Percentiles rank a stretch among this genome's conserved stretches.
phyloP scores from a whole-genome alignment of 2,113 vertebrate species.

The Cyprinus carpio region DNA sequence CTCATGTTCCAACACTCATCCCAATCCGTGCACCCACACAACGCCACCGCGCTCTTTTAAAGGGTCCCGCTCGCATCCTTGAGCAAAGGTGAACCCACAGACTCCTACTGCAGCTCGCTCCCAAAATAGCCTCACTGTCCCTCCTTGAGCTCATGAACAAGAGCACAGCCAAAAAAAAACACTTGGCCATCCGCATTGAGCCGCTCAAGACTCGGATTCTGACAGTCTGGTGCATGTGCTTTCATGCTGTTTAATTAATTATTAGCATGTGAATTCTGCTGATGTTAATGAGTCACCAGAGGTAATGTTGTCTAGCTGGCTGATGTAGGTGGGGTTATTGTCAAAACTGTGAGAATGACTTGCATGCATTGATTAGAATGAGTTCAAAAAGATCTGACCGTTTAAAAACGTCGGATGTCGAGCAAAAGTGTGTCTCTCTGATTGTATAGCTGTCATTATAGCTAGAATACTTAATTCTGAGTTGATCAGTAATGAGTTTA shows the following conservation, averaged over 20 bases:
- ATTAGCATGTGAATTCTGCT: not conserved
- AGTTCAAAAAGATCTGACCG: no score
- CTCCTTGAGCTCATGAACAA: conserved; percentile 57
- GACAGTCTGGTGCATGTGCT: not conserved
- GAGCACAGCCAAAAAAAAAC: not conserved
- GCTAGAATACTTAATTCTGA: not conserved
- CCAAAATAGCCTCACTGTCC: conserved; percentile 69
- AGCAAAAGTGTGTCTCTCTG: no score
- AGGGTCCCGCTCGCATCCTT: conserved; percentile 67
- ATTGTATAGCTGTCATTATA: no score
- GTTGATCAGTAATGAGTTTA: not conserved
- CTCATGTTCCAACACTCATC: conserved; percentile 43
- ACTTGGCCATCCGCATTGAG: not conserved
- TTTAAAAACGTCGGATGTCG: no score
- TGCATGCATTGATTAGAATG: no score
- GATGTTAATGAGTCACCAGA: no score
- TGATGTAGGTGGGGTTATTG: no score
- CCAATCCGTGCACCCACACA: conserved; percentile 44
- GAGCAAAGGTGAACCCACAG: conserved; percentile 72
- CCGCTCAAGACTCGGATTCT: not conserved
- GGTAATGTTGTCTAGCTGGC: no score
- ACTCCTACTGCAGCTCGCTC: conserved; percentile 70
- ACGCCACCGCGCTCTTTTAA: conserved; percentile 48
- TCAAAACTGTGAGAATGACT: no score
- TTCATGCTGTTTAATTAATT: not conserved